Conservation (phyloP, 2,888 invertebrate genomes). For the Chrysotoxum bicinctum region DNA sequence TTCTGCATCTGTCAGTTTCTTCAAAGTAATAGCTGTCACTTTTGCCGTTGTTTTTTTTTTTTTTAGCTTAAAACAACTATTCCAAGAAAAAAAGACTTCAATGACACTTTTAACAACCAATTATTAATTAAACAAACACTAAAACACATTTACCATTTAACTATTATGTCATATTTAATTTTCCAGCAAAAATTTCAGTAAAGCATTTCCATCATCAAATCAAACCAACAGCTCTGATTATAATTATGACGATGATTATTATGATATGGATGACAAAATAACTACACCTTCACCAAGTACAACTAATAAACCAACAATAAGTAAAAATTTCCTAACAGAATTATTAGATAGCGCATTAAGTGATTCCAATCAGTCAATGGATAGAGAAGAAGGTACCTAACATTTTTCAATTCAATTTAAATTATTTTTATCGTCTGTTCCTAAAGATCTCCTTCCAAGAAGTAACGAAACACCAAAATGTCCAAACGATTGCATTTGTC, state of each 20-base stretch:
- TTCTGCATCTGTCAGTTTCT: too few relatives aligned
- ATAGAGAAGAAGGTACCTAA: slow-evolving; percentile 51
- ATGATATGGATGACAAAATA: slow-evolving; percentile 70
- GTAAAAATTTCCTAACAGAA: slow-evolving; percentile 27
- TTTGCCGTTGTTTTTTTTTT: neutral
- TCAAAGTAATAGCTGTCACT: too few relatives aligned
- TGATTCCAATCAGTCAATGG: slow-evolving; percentile 56
- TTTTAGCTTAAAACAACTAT: neutral
- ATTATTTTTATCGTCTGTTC: neutral
- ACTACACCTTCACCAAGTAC: slow-evolving; percentile 69
- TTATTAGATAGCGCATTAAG: slow-evolving; percentile 54
- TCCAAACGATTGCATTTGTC: slow-evolving; percentile 78
- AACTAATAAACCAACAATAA: slow-evolving; percentile 74
- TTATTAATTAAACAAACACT: slow-evolving; percentile 54
- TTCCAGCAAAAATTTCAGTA: slow-evolving; percentile 75
- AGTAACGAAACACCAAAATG: slow-evolving; percentile 79
- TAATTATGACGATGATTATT: slow-evolving; percentile 74
- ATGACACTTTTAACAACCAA: slow-evolving; percentile 68
- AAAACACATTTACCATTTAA: neutral
- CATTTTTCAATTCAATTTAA: neutral
- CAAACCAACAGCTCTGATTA: slow-evolving; percentile 73
- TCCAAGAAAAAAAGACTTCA: slow-evolving; percentile 19
- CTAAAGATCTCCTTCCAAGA: slow-evolving; percentile 76
- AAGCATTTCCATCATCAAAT: slow-evolving; percentile 75
- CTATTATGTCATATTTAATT: neutral